A percentile compares a stretch with the other conserved stretches of the same genome.
Conservation (phyloP, 2,797 vertebrate species). For the Potorous gilbertii region DNA sequence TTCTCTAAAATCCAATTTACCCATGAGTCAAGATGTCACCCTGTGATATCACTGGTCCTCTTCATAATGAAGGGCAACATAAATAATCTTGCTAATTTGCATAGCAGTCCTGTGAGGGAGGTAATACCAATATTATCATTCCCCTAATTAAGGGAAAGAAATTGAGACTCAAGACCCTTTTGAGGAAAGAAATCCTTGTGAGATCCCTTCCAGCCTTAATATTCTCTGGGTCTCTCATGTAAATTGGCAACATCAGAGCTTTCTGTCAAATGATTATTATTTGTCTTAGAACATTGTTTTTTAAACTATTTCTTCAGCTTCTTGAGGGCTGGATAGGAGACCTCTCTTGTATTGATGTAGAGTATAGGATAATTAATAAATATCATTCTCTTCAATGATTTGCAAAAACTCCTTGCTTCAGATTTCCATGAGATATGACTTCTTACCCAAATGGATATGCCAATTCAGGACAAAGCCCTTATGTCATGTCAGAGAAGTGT, state of each 20-base stretch:
- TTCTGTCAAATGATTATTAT: not conserved
- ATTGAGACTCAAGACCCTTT: not conserved
- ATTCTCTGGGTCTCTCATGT: not conserved
- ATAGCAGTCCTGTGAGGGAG: not conserved
- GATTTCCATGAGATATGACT: not conserved
- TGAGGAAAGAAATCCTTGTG: not conserved
- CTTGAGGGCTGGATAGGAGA: not conserved
- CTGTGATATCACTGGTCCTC: not conserved
- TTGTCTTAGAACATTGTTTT: not conserved
- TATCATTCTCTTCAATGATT: not conserved
- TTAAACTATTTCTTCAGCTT: not conserved
- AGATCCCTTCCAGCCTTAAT: not conserved
- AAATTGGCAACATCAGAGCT: not conserved
- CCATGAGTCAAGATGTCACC: not conserved
- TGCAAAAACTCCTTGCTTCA: conserved; percentile 4
- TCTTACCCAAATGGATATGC: conserved; percentile 10
- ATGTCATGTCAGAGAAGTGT: not conserved
- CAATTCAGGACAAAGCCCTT: not conserved
- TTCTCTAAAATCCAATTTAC: not conserved
- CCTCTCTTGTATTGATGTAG: not conserved
- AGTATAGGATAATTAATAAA: not conserved
- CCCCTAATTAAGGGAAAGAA: not conserved
- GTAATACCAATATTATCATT: not conserved
- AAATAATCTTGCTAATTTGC: not conserved
- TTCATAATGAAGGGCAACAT: not conserved